These are phyloP conservation scores for Ceyx cyanopectus DNA, from an alignment of 2,113 vertebrate species.

Conservation along the genomic window DNA sequence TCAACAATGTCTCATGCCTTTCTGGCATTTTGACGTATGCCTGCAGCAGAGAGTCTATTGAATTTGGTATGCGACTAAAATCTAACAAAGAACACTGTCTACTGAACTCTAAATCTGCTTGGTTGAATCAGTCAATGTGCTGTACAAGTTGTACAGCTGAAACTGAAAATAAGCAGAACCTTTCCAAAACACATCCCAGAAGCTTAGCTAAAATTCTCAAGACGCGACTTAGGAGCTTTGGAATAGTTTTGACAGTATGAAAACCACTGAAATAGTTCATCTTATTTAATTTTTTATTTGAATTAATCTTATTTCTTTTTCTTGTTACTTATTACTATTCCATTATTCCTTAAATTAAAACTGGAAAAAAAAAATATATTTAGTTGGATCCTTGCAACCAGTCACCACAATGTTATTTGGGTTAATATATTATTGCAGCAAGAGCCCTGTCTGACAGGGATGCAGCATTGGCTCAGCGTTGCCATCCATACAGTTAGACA, in stretches of 20 bases:
- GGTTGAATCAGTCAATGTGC: constrained; percentile 66
- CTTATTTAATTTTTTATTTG: not conserved
- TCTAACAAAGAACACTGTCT: constrained; percentile 76
- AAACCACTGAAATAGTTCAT: not conserved
- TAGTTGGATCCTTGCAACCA: not conserved
- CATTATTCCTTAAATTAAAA: not conserved
- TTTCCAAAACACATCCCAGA: not conserved
- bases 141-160: constrained; percentile 66
- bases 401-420: not conserved
- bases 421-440: not conserved
- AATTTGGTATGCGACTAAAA: constrained; percentile 77
- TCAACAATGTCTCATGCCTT: constrained; percentile 74
- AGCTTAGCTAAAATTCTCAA: constrained; percentile 54
- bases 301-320: not conserved
- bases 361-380: not conserved
- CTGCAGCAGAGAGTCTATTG: constrained; percentile 76
- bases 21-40: constrained; percentile 74
- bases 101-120: constrained; percentile 73
- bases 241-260: not conserved
- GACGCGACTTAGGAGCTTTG: not conserved
- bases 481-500: not conserved
- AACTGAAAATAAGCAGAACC: constrained; percentile 65
- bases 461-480: not conserved
- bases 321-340: not conserved
- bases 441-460: not conserved